phyloP scores from a whole-genome alignment of 2,888 invertebrate genomes.

The Neria commutata region DNA sequence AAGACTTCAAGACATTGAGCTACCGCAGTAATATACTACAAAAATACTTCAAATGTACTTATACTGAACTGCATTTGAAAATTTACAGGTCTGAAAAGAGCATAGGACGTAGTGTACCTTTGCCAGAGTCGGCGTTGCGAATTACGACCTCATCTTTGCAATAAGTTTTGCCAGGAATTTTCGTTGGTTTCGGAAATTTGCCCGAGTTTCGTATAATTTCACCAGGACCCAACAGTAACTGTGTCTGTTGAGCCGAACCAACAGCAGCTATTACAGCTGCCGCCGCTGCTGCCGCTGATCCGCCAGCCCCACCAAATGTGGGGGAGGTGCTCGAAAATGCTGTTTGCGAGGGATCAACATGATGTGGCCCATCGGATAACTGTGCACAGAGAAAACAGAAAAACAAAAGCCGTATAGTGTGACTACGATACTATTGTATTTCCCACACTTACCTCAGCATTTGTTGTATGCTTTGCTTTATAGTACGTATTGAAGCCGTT shows the following conservation, averaged over 20 bases:
- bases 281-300: constrained; percentile 45
- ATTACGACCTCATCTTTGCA: constrained; percentile 95
- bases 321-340: constrained; percentile 66
- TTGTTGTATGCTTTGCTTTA: constrained; percentile 69
- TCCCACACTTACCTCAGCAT: constrained; percentile 62
- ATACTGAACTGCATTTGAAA: neutral
- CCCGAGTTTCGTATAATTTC: constrained; percentile 88
- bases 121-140: constrained; percentile 93
- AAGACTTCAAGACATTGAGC: neutral
- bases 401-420: too few species aligned
- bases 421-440: neutral
- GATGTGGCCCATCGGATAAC: constrained; percentile 40
- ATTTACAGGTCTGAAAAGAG: constrained; percentile 30
- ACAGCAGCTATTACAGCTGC: constrained; percentile 55
- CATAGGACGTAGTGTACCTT: constrained; percentile 73
- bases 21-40: neutral
- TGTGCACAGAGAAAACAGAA: constrained; percentile 16
- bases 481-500: constrained; percentile 87
- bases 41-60: neutral
- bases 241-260: constrained; percentile 57
- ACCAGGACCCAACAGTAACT: constrained; percentile 73
- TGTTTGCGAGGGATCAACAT: constrained; percentile 45
- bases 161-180: constrained; percentile 91
- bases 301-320: constrained; percentile 57
- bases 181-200: constrained; percentile 85